Percentiles rank a stretch among this genome's conserved stretches.
phyloP scores from a whole-genome alignment of 1,140 invertebrate species.

The Lucilia sericata region DNA sequence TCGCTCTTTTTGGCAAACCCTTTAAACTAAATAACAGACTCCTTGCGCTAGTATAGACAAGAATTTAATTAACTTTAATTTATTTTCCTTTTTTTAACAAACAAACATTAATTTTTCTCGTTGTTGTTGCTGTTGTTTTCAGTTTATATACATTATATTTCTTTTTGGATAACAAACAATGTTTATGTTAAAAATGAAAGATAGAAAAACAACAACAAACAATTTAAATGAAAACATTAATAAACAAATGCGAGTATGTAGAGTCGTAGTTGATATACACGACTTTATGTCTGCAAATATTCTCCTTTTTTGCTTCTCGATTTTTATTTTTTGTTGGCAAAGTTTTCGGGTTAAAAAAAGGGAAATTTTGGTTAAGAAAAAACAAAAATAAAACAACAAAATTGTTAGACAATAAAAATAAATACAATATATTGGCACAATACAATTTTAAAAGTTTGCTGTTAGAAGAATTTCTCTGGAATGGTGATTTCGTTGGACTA shows the following conservation, averaged over 20 bases:
- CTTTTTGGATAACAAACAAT: not conserved
- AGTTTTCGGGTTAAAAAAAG: not conserved
- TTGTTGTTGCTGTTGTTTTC: not conserved
- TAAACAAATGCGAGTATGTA: constrained; percentile 2
- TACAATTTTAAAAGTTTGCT: too few relatives aligned
- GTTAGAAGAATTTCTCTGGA: too few relatives aligned
- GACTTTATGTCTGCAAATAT: not conserved
- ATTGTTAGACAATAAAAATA: too few relatives aligned
- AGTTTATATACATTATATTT: not conserved
- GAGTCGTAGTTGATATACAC: not conserved
- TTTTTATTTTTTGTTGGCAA: not conserved
- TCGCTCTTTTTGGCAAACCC: too few relatives aligned
- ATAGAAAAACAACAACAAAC: not conserved
- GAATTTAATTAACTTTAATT: constrained; percentile 25
- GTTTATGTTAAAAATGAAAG: not conserved
- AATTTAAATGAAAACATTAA: constrained; percentile 3
- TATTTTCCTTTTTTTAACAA: not conserved
- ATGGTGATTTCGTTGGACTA: too few relatives aligned
- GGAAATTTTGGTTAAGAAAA: too few relatives aligned
- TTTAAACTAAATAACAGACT: not conserved
- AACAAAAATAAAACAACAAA: too few relatives aligned
- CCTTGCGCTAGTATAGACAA: not conserved
- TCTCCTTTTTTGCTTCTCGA: too few relatives aligned
- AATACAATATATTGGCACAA: too few relatives aligned
- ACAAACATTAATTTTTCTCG: constrained; percentile 1